phyloP scores from a whole-genome alignment of 1,140 invertebrate species.

The Drosophila eugracilis region DNA sequence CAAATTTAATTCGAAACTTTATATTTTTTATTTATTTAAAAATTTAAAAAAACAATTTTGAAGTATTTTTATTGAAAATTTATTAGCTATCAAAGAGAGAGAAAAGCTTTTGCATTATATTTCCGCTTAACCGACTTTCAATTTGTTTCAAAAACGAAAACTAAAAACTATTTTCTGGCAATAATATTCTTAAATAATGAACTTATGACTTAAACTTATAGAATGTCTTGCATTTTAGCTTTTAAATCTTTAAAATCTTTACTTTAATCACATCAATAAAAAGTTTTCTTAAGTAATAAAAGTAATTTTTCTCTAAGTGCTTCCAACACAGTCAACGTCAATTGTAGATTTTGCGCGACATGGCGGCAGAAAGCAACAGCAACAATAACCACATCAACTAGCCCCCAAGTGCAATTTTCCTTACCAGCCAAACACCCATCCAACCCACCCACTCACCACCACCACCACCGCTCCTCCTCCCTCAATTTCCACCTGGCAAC shows the following conservation, averaged over 20 bases:
- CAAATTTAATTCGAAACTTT: constrained; percentile 8
- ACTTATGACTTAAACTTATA: no score
- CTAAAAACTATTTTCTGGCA: no score
- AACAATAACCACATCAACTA: constrained; percentile 42
- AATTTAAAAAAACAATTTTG: neutral
- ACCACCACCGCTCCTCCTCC: no score
- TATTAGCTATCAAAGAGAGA: no score
- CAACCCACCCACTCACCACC: constrained; percentile 3
- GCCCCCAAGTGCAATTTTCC: constrained; percentile 30
- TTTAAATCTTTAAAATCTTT: no score
- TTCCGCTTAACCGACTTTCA: no score
- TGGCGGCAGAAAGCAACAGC: constrained; percentile 62
- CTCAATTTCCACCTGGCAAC: constrained; percentile 44
- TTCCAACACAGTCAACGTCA: constrained; percentile 50
- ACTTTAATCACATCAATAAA: no score
- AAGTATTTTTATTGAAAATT: no score
- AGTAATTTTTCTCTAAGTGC: neutral
- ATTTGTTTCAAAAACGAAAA: no score
- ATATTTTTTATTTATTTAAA: neutral
- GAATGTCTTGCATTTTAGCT: no score
- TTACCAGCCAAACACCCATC: neutral
- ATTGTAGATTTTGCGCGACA: constrained; percentile 76
- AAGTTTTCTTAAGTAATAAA: no score
- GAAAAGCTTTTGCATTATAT: no score
- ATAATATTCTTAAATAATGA: neutral